phyloP scores from a whole-genome alignment of 2,888 invertebrate genomes.

The Sussaba pulchella region DNA sequence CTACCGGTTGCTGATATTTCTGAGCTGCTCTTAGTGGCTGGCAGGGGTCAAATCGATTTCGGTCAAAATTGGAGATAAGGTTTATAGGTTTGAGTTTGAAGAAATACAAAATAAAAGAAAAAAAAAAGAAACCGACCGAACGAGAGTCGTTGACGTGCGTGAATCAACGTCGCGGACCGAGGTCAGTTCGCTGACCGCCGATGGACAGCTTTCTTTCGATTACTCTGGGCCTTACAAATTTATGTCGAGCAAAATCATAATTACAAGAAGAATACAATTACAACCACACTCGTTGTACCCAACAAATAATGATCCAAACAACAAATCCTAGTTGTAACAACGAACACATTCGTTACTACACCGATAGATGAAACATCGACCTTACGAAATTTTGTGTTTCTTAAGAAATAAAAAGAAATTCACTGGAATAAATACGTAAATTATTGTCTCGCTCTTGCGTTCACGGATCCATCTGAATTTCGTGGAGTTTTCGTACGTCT shows the following conservation, averaged over 20 bases:
- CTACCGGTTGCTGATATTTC: constrained; percentile 58
- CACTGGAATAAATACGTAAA: too few relatives aligned
- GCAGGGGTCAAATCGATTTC: constrained; percentile 81
- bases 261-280: too few relatives aligned
- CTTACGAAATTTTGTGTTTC: too few relatives aligned
- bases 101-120: constrained; percentile 36
- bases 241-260: too few relatives aligned
- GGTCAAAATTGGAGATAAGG: constrained; percentile 79
- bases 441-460: constrained; percentile 2
- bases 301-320: too few relatives aligned
- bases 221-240: neutral
- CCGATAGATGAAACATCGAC: too few relatives aligned
- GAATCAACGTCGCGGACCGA: constrained; percentile 7
- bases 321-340: too few relatives aligned
- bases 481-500: constrained; percentile 19
- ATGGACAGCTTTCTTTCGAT: constrained; percentile 3
- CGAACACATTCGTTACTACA: too few relatives aligned
- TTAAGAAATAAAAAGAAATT: too few relatives aligned
- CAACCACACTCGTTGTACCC: too few relatives aligned
- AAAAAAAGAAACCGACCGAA: constrained; percentile 24
- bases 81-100: constrained; percentile 75
- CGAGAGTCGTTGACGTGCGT: constrained; percentile 11
- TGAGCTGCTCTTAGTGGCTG: constrained; percentile 58
- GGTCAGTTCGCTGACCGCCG: neutral
- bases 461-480: constrained; percentile 24